Percentiles rank a stretch among this genome's conserved stretches.
phyloP scores from a whole-genome alignment of 2,888 invertebrate genomes.

The Watsonalla cultraria region DNA sequence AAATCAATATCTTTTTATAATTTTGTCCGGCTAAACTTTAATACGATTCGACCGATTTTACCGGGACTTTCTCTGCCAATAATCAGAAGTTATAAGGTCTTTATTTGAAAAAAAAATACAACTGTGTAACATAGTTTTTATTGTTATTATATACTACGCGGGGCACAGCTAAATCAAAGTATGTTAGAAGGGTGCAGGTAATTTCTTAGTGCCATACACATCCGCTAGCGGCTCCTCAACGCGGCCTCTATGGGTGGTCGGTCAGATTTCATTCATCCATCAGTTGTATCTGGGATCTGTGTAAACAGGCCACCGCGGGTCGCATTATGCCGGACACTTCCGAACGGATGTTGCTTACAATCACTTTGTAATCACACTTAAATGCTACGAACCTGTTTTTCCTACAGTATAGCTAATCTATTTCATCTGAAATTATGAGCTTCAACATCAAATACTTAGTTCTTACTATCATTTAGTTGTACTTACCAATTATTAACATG shows the following conservation, averaged over 20 bases:
- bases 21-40: too few relatives aligned
- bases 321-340: constrained; percentile 51
- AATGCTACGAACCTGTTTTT: not conserved
- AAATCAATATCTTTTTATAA: too few relatives aligned
- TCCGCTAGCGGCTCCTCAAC: constrained; percentile 42
- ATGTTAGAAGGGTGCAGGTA: constrained; percentile 7
- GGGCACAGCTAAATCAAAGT: not conserved
- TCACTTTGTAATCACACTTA: constrained; percentile 10
- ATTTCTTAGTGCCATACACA: constrained; percentile 36
- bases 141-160: too few relatives aligned
- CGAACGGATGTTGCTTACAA: constrained; percentile 53
- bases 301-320: constrained; percentile 52
- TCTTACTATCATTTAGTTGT: too few relatives aligned
- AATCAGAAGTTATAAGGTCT: too few relatives aligned
- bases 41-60: too few relatives aligned
- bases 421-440: too few relatives aligned
- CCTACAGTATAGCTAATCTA: not conserved
- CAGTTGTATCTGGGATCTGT: constrained; percentile 41
- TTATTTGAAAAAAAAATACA: too few relatives aligned
- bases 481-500: too few relatives aligned
- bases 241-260: constrained; percentile 69
- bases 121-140: too few relatives aligned
- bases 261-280: constrained; percentile 40
- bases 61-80: too few relatives aligned
- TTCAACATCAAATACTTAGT: too few relatives aligned